Conservation (phyloP, 2,113 vertebrate species). For the Gobius niger region DNA sequence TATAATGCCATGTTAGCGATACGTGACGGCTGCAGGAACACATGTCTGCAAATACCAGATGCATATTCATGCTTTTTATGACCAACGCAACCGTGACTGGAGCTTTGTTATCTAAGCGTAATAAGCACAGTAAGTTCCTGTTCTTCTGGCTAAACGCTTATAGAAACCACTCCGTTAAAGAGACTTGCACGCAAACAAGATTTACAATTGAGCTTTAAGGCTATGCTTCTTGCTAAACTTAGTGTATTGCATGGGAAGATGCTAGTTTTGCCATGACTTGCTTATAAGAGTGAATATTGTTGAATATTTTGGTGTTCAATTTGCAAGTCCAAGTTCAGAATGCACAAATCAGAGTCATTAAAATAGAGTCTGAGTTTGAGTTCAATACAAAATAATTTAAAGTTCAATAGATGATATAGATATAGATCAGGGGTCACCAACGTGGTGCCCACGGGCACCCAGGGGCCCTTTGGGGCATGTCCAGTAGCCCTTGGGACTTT, state of each 20-base stretch:
- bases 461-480: no score
- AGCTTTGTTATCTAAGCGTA: background rate
- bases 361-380: no score
- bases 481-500: no score
- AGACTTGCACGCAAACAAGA: background rate
- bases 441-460: no score
- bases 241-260: background rate
- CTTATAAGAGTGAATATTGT: background rate
- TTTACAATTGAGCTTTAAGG: background rate
- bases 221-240: background rate
- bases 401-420: no score
- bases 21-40: background rate
- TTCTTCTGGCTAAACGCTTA: background rate
- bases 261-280: background rate
- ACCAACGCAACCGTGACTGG: slow-evolving; percentile 7
- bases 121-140: background rate
- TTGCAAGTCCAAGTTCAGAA: no score
- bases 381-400: no score
- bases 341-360: no score
- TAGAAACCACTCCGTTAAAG: slow-evolving; percentile 1
- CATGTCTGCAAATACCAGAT: background rate
- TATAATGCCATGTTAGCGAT: slow-evolving; percentile 4
- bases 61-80: slow-evolving; percentile 9
- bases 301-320: no score
- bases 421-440: no score